Evolutionary conservation across 1,140 invertebrate genomes (phyloP), one percentile per base, ranked within the genome.

Genomic region (Portunus trituberculatus): DNA sequence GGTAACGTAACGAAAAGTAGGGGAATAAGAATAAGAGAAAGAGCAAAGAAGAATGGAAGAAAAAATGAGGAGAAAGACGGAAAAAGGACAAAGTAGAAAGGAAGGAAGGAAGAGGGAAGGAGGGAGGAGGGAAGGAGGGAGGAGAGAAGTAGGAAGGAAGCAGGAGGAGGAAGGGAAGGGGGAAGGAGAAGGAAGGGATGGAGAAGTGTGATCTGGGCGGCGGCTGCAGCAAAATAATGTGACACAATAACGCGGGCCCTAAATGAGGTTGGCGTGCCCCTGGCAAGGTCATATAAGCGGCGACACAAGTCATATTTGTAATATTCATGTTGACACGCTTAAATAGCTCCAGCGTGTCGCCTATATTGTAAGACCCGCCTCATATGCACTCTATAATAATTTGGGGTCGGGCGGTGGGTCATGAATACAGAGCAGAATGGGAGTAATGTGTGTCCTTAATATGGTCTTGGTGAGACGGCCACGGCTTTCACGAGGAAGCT

Each of bases 321-420:
- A 94, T 94, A 94, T 94, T 94, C 93, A 94, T 94, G 93, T 94
- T 45, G 93, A 94, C 93, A 90, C 87, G 87, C n/a, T 94, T 94
- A 90, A 94, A 94, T 39, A 28, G 52, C 46, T 20, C 12, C 46
- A 48, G 29, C 29, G 83, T 88, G 84, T 59, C 39, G 83, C 25
- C 12, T 28, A 88, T 87, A 88, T 93, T 93, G 84, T 82, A 90
- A 89, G 32, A 32, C 93, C 48, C 25, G 52, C 84, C 93, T 94
- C 93, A 94, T 94, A 90, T 94, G 52, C 93, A 94, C 86, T 94
- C 67, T 94, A 82, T 94, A 94, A 94, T 89, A 59, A 94, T 94
- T 90, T 94, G 39, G 32, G 31, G 16, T 48, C 29, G 31, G 76
- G 25, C 52, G 87, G 32, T 0, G 59, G 8, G 46, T 39, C 39